A percentile compares a stretch with the other conserved stretches of the same genome.
These are phyloP conservation scores for Calameuta idolon DNA, from an alignment of 2,888 invertebrate genomes.

Conservation along the genomic window DNA sequence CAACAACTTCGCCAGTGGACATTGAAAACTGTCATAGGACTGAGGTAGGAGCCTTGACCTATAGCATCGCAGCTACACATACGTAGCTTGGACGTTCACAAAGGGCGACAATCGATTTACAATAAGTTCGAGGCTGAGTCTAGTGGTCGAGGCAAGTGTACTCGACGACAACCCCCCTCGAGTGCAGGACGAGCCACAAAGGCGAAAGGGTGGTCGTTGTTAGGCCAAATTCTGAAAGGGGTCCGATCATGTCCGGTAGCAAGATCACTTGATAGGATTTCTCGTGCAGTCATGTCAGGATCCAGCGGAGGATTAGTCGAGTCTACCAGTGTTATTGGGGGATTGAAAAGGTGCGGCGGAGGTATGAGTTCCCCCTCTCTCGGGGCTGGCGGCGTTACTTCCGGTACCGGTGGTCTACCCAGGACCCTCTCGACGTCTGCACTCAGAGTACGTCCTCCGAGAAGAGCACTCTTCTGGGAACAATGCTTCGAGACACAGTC, in stretches of 20 bases:
- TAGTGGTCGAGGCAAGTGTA: too few species aligned
- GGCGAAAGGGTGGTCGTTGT: too few species aligned
- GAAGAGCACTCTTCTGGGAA: slow-evolving; percentile 86
- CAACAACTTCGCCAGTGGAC: too few species aligned
- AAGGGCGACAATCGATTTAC: not conserved
- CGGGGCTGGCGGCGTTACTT: slow-evolving; percentile 39
- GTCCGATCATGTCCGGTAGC: too few species aligned
- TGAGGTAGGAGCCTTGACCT: too few species aligned
- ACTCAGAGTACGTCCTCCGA: slow-evolving; percentile 76
- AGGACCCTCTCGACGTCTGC: slow-evolving; percentile 84
- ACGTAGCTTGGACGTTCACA: not conserved
- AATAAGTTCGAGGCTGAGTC: not conserved
- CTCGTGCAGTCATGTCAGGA: slow-evolving; percentile 47
- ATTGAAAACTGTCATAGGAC: too few species aligned
- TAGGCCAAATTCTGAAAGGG: too few species aligned
- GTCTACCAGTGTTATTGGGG: slow-evolving; percentile 30
- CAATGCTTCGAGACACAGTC: slow-evolving; percentile 82
- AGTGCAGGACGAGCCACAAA: too few species aligned
- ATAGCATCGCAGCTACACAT: too few species aligned
- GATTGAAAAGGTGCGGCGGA: slow-evolving; percentile 66
- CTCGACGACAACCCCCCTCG: too few species aligned
- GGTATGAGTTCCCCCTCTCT: slow-evolving; percentile 67
- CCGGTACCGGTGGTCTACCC: slow-evolving; percentile 69
- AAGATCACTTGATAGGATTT: too few species aligned
- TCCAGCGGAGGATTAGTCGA: slow-evolving; percentile 58